Evolutionary conservation across 2,888 invertebrate genomes (phyloP).

Genomic region (Maniola hyperantus): DNA sequence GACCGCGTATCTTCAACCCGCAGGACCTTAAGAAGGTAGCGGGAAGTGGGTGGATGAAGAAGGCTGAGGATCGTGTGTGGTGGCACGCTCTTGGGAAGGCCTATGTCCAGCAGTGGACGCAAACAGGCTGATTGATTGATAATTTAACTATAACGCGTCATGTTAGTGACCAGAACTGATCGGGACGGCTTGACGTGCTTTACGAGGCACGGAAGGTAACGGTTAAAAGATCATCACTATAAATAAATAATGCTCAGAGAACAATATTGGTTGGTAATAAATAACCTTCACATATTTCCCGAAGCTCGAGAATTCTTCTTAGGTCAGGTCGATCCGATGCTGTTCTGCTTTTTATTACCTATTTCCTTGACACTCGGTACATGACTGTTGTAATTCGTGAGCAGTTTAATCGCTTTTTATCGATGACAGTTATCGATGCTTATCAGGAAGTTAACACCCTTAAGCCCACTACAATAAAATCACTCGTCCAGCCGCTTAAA

Average conservation of each 20-base stretch:
- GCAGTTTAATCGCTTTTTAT: constrained; percentile 4
- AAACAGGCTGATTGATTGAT: no score
- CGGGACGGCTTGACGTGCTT: no score
- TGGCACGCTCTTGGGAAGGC: no score
- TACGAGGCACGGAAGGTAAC: no score
- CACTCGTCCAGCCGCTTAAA: background rate
- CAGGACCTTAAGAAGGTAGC: no score
- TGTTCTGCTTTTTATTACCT: constrained; percentile 13
- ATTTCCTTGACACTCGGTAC: constrained; percentile 12
- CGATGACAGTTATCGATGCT: background rate
- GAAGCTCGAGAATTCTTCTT: constrained; percentile 3
- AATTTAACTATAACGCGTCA: no score
- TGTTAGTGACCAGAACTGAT: no score
- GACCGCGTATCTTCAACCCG: no score
- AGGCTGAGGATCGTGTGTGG: no score
- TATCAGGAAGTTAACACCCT: background rate
- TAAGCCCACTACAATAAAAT: background rate
- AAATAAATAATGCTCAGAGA: constrained; percentile 11
- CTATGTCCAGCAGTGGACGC: no score
- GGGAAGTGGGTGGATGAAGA: no score
- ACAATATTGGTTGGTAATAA: constrained; percentile 5
- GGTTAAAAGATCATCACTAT: no score
- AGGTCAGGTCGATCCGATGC: constrained; percentile 15
- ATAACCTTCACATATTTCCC: constrained; percentile 15
- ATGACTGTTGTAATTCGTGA: background rate